Conservation (phyloP, 2,113 vertebrate genomes). For the Triplophysa siluroides region DNA sequence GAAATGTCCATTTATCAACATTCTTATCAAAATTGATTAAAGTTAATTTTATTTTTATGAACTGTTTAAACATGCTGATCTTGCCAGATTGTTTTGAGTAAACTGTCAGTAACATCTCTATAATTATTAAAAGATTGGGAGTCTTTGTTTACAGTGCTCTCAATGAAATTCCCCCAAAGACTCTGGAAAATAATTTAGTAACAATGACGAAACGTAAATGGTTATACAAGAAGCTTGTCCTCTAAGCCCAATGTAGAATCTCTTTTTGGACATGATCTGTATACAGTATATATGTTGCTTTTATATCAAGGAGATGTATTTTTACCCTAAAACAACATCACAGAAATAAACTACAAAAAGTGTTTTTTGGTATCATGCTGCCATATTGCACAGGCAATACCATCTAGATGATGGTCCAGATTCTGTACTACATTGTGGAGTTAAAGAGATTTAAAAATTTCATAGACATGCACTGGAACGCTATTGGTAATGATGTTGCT, state of each 20-base stretch:
- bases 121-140: background rate
- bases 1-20: too few relatives aligned
- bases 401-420: too few relatives aligned
- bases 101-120: constrained; percentile 11
- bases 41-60: background rate
- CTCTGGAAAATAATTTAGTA: constrained; percentile 16
- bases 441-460: too few relatives aligned
- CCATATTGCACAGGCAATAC: too few relatives aligned
- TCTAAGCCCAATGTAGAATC: background rate
- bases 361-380: too few relatives aligned
- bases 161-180: background rate
- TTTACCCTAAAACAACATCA: background rate
- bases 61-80: constrained; percentile 19
- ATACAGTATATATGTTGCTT: background rate
- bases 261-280: background rate
- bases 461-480: too few relatives aligned
- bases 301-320: background rate
- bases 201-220: background rate
- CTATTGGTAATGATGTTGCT: too few relatives aligned
- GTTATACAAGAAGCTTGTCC: background rate
- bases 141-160: constrained; percentile 16
- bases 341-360: background rate
- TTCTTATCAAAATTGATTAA: background rate
- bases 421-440: too few relatives aligned
- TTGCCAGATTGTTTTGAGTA: constrained; percentile 1